Evolutionary conservation across 1,140 invertebrate species (phyloP), one percentile per base, ranked within the genome.

Genomic region (Oreohelix idahoensis): DNA sequence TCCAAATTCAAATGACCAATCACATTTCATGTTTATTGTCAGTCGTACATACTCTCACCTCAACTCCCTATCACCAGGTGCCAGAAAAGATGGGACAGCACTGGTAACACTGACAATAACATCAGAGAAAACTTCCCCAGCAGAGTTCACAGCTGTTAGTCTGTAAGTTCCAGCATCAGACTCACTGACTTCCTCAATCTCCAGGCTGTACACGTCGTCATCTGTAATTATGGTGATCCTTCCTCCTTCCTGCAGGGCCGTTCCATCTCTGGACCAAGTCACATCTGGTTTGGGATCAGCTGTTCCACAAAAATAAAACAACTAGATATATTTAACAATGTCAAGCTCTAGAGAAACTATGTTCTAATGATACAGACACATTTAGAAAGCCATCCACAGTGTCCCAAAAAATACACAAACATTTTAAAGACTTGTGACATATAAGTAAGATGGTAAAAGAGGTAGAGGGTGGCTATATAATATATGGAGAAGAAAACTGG

Each of bases 211-310:
- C 0, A 86, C 69, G 36, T 86, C 81, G 17, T 87, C 85, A 32
- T 86, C 83, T 66, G 49, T 86, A n/a, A 79, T 74, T 29, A 88
- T 23, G 13, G 66, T 91, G 82, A 76, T 83, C 23, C 86, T 83
- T 5, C 86, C 82, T 66, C 81, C 84, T 17, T 85, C 84, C 70
- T 79, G 80, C 11, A 91, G 78, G 42, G 83, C 80, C 77, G 89
- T 79, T 5, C 89, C 89, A 81, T 92, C 89, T 83, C 91, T 93
- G 71, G 88, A 88, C 91, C 92, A 93, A 51, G 79, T 87, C n/a
- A 93, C 86, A 29, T 90, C 86, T 17, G 92, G 87, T 49, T 86
- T 83, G 15, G 93, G 92, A 58, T 79, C 82, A 73, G 92, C 92
- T 87, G 81, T 38, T n/a, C 45, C 89, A 83, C 69, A 63, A 0